Conservation (phyloP, 2,113 vertebrate species). For the Ramphastos sulfuratus region DNA sequence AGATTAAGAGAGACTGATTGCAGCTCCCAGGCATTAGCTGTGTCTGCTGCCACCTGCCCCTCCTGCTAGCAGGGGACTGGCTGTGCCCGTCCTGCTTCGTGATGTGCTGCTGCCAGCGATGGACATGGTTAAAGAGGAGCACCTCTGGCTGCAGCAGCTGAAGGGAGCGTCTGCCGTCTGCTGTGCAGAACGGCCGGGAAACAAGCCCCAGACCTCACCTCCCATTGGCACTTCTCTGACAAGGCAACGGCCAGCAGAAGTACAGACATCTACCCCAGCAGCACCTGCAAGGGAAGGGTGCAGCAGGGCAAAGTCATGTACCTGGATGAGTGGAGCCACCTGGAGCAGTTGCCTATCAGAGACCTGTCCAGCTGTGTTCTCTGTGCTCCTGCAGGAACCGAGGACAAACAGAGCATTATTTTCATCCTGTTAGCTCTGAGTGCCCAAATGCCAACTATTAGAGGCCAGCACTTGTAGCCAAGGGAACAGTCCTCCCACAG, state of each 20-base stretch:
- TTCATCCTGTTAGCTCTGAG: neutral
- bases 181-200: neutral
- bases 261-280: neutral
- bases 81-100: neutral
- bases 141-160: neutral
- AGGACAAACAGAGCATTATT: neutral
- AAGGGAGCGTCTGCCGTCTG: neutral
- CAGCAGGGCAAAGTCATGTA: neutral
- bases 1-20: neutral
- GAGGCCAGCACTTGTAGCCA: constrained; percentile 37
- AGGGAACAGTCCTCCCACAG: constrained; percentile 39
- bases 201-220: neutral
- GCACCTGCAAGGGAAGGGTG: neutral
- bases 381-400: neutral
- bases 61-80: neutral
- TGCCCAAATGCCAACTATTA: constrained; percentile 17
- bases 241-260: neutral
- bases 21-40: neutral
- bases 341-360: neutral
- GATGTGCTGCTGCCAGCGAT: neutral
- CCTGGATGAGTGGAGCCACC: neutral
- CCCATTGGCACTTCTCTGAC: neutral
- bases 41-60: neutral
- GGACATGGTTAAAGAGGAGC: neutral
- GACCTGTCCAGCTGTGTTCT: neutral